These are phyloP conservation scores for Hyposmocoma kahamanoa DNA, from an alignment of 1,140 invertebrate species.

Conservation along the genomic window DNA sequence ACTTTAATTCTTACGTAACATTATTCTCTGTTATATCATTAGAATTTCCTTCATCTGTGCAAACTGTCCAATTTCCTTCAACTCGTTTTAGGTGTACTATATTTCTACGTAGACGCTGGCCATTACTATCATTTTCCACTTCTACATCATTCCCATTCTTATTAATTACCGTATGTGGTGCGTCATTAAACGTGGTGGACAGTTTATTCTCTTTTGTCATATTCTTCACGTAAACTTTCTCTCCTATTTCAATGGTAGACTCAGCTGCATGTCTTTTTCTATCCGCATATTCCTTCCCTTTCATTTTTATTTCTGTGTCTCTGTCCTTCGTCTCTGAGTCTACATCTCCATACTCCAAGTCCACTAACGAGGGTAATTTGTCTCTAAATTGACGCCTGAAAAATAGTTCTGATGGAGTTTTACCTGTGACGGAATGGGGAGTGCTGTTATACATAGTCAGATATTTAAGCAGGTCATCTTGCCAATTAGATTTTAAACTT, in stretches of 20 bases:
- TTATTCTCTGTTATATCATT: too few relatives aligned
- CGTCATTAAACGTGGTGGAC: background rate
- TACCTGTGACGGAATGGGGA: constrained; percentile 19
- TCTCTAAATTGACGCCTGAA: constrained; percentile 13
- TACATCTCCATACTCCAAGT: background rate
- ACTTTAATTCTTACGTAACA: too few relatives aligned
- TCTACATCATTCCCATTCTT: background rate
- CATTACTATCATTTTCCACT: constrained; percentile 4
- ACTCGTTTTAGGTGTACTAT: constrained; percentile 8
- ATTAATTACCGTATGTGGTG: background rate
- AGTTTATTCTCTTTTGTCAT: constrained; percentile 8
- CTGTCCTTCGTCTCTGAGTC: constrained; percentile 5
- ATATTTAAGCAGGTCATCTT: constrained; percentile 12
- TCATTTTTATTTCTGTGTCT: constrained; percentile 10
- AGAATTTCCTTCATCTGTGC: too few relatives aligned
- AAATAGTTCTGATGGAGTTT: constrained; percentile 22
- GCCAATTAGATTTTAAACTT: background rate
- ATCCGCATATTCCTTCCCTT: constrained; percentile 8
- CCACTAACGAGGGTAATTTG: constrained; percentile 10
- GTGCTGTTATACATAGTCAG: constrained; percentile 26
- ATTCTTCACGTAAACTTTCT: constrained; percentile 15
- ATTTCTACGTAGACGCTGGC: constrained; percentile 4
- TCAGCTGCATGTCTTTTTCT: constrained; percentile 8
- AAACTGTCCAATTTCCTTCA: constrained; percentile 9
- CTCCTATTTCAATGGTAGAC: background rate